These are phyloP conservation scores for Arrhopalites spinosus DNA, from an alignment of 2,888 invertebrate genomes.

Conservation along the genomic window DNA sequence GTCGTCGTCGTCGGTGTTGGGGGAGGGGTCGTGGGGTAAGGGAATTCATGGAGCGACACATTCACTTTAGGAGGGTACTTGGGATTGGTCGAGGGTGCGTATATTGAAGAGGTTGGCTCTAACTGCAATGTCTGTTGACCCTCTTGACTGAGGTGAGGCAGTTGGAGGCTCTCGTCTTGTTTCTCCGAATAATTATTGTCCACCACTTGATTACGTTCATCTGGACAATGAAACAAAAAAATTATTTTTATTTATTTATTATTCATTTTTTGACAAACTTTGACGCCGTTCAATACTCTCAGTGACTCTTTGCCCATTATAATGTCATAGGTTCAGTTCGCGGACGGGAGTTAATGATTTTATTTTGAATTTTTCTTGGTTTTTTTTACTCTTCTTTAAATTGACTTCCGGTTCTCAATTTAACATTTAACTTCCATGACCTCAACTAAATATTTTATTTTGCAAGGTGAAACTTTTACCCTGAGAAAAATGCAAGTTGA, in stretches of 20 bases:
- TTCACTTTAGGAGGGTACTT: background rate
- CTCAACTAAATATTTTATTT: no score
- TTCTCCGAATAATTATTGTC: slow-evolving; percentile 17
- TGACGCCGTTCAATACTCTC: background rate
- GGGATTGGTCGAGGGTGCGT: background rate
- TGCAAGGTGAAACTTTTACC: no score
- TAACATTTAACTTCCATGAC: no score
- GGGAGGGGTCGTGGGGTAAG: background rate
- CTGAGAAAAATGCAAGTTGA: background rate
- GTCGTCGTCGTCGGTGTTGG: background rate
- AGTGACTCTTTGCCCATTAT: no score
- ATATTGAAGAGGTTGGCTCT: background rate
- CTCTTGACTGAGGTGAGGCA: background rate
- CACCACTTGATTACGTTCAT: slow-evolving; percentile 15
- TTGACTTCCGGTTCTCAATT: no score
- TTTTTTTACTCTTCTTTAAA: no score
- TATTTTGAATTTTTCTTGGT: no score
- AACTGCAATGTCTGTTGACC: background rate
- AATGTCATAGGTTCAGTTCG: no score
- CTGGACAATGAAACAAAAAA: background rate
- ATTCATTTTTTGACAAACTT: background rate
- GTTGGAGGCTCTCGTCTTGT: background rate
- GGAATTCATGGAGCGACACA: background rate
- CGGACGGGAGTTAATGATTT: no score
- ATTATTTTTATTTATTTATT: background rate